Base-by-base conservation (phyloP, 2,113 vertebrate species). In the Psettodes erumei region DNA sequence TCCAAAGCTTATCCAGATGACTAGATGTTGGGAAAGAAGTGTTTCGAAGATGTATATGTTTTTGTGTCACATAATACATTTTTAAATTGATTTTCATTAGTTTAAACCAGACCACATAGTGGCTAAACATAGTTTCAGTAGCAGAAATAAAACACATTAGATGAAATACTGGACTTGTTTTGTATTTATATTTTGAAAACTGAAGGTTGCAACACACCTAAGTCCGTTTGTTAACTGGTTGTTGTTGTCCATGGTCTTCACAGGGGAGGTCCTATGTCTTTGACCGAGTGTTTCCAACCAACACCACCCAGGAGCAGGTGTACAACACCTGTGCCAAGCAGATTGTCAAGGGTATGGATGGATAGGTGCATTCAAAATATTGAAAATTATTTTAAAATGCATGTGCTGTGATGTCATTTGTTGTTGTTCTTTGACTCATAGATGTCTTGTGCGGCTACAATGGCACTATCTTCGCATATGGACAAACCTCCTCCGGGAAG, bases 261-360 rank as follows among this genome's bases (percentile, higher is more conserved):
- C 90, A 98, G 97, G 96, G 96, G 28, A 97, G 92, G 67, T 93
- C 96, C 1, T 98, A 94, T 19, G 93, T 67, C 2, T 98, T 98
- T 54, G 97, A 98, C 62, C 94, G 94, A 0, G 96, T 98, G 45
- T 98, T 98, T 81, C 96, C 96, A 12, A 96, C 96, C 81, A 97
- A 98, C 93, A 98, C 96, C 58, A 98, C 96, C 59, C 97, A 98
- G 91, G 97, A 98, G 86, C 96, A 98, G 81, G 97, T 98, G 32
- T 98, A 98, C 90, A 97, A 97, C 75, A 95, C 96, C 13, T 97
- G 96, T 18, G 97, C 96, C 89, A 98, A 96, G 94, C 96, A 98
- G 91, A 97, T 98, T 30, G 96, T 98, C 74, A 97, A 96, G 89
- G 97, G 97, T 97, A 87, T 77, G 86, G 15, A 56, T 7, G 4